Conservation (phyloP, 2,888 invertebrate genomes). For the Loripinus fragilis region DNA sequence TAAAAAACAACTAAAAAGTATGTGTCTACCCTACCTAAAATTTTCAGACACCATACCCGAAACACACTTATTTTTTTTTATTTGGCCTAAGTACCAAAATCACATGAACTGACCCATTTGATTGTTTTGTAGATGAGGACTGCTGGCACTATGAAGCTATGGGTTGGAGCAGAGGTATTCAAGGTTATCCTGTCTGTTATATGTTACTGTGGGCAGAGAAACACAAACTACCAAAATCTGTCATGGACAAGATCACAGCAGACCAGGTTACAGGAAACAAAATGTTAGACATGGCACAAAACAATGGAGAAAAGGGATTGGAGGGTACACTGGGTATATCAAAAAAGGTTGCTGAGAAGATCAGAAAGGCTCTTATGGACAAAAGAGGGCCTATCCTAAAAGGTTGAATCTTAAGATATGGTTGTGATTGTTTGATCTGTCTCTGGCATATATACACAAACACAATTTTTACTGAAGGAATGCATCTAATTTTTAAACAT, state of each 20-base stretch:
- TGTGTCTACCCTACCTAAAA: no score
- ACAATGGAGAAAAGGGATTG: neutral
- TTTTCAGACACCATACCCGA: no score
- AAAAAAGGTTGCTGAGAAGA: neutral
- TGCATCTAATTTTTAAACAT: no score
- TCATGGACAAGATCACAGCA: conserved; percentile 45
- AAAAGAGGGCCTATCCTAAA: neutral
- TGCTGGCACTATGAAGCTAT: conserved; percentile 56
- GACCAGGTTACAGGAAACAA: conserved; percentile 47
- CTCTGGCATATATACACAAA: no score
- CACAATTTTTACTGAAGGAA: no score
- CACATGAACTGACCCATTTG: no score
- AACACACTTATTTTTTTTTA: no score
- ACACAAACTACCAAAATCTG: conserved; percentile 41
- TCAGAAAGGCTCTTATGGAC: neutral
- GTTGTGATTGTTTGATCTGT: no score
- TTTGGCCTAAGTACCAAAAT: no score
- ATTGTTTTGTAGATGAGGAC: conserved; percentile 36
- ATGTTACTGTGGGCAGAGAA: conserved; percentile 62
- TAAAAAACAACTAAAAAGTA: no score
- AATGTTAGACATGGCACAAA: conserved; percentile 39
- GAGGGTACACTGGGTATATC: neutral
- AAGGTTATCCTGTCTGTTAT: conserved; percentile 47
- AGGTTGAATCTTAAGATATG: neutral
- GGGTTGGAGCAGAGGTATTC: conserved; percentile 55